phyloP scores from a whole-genome alignment of 2,888 invertebrate genomes.

The Tridacna crocea region DNA sequence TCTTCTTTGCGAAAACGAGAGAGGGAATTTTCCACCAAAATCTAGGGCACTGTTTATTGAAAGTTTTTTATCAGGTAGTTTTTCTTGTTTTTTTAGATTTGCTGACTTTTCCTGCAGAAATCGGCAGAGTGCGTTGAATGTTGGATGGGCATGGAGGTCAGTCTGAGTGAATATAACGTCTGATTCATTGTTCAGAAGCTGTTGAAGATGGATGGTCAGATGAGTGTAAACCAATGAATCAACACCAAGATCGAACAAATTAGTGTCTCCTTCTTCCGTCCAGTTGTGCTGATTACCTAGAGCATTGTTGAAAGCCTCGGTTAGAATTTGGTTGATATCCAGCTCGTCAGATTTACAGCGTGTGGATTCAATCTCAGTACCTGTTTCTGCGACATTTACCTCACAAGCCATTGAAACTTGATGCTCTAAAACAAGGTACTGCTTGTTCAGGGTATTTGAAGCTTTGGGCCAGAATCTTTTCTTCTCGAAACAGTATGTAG shows the following conservation, averaged over 20 bases:
- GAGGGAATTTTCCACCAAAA: not conserved
- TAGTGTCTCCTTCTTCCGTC: not conserved
- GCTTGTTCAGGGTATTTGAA: not conserved
- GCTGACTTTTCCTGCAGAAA: slow-evolving; percentile 4
- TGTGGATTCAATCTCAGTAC: not conserved
- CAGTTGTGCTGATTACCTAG: not conserved
- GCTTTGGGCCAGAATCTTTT: slow-evolving; percentile 3
- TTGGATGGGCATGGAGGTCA: not conserved
- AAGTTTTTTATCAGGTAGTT: too few relatives aligned
- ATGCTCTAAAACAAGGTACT: not conserved
- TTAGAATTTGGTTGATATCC: not conserved
- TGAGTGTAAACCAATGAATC: slow-evolving; percentile 18
- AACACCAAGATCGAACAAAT: slow-evolving; percentile 1
- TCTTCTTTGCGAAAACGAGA: slow-evolving; percentile 10
- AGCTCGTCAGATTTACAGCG: not conserved
- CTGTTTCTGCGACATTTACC: not conserved
- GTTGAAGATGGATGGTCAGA: not conserved
- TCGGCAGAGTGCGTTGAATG: slow-evolving; percentile 2
- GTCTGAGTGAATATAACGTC: not conserved
- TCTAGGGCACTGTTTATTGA: not conserved
- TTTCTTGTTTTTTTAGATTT: not conserved
- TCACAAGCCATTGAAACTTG: not conserved
- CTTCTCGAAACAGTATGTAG: not conserved
- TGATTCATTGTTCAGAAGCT: not conserved
- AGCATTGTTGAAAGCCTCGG: not conserved